Evolutionary conservation across 2,888 invertebrate genomes (phyloP).

Genomic region (Formica aserva): DNA sequence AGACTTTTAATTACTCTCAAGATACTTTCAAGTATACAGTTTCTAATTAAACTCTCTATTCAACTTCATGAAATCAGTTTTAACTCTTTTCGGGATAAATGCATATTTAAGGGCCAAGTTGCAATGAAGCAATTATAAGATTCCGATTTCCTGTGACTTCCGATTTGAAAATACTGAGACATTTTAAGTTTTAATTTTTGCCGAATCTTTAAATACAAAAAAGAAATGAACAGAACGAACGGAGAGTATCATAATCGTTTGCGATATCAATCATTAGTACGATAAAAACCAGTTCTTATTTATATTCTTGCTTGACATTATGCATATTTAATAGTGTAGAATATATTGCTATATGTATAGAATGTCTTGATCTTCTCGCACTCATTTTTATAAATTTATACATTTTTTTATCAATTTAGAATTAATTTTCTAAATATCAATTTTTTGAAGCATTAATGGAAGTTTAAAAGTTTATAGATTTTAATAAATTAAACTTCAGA

Average conservation of each 20-base stretch:
- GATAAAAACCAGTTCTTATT: background rate
- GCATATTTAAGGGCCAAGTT: constrained; percentile 30
- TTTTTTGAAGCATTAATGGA: background rate
- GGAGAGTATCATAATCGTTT: background rate
- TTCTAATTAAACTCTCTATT: constrained; percentile 50
- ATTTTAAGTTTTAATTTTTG: constrained; percentile 26
- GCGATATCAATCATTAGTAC: background rate
- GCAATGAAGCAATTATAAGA: constrained; percentile 25
- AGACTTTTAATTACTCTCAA: constrained; percentile 46
- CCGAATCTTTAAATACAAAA: background rate
- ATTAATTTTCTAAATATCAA: background rate
- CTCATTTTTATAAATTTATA: background rate
- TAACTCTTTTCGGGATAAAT: constrained; percentile 40
- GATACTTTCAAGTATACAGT: constrained; percentile 33
- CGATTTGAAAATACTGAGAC: constrained; percentile 13
- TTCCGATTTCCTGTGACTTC: background rate
- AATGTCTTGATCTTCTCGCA: background rate
- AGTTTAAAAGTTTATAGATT: background rate
- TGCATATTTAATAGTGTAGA: background rate
- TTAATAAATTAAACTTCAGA: background rate
- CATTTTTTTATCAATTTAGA: background rate
- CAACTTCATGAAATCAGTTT: constrained; percentile 43
- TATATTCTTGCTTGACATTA: constrained; percentile 11
- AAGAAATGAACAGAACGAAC: background rate
- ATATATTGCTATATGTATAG: background rate